These are phyloP conservation scores for Sander vitreus DNA, from an alignment of 2,113 vertebrate species.

Conservation along the genomic window DNA sequence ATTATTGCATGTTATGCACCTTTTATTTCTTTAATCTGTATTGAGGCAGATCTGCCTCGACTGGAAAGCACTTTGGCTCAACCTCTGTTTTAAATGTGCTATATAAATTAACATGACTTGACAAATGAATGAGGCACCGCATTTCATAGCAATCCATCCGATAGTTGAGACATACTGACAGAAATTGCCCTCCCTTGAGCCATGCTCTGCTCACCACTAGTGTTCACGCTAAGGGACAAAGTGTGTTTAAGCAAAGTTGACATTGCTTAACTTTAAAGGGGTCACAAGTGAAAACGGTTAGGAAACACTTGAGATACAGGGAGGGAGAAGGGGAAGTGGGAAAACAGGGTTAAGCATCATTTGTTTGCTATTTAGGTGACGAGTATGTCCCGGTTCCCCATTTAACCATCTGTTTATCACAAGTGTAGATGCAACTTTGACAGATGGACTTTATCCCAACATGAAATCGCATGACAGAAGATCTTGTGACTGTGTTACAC, in stretches of 20 bases:
- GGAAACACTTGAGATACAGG: background rate
- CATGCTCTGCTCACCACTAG: background rate
- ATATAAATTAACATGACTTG: too few relatives aligned
- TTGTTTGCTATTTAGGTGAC: background rate
- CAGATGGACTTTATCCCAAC: background rate
- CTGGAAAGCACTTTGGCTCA: too few relatives aligned
- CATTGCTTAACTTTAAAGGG: background rate
- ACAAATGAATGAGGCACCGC: too few relatives aligned
- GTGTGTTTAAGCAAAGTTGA: background rate
- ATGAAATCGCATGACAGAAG: background rate
- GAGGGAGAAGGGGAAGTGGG: background rate
- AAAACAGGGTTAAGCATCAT: background rate
- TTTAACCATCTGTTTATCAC: background rate
- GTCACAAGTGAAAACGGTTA: background rate
- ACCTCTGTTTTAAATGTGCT: too few relatives aligned
- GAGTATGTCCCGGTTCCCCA: background rate
- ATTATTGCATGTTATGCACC: too few relatives aligned
- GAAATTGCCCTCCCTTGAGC: too few relatives aligned
- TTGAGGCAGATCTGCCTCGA: too few relatives aligned
- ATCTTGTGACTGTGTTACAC: constrained; percentile 18
- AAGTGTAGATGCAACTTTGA: background rate
- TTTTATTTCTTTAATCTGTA: too few relatives aligned
- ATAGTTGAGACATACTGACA: too few relatives aligned
- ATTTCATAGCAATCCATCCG: too few relatives aligned
- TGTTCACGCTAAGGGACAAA: background rate